A percentile compares a stretch with the other conserved stretches of the same genome.
These are phyloP conservation scores for Diorhabda carinulata DNA, from an alignment of 1,140 invertebrate genomes.

Conservation along the genomic window DNA sequence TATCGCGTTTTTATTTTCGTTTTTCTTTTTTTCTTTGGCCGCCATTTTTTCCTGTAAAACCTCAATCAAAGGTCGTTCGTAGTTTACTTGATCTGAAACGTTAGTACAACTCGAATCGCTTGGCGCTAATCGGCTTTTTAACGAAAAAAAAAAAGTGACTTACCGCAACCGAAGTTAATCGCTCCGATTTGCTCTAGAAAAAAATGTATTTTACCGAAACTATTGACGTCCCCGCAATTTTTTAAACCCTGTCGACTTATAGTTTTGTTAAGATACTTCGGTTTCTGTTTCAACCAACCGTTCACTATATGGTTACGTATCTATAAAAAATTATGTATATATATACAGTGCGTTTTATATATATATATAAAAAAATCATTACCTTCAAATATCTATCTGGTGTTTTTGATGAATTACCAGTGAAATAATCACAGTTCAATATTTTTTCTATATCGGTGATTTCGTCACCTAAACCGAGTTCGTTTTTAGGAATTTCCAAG, in stretches of 20 bases:
- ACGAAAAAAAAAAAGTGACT: conserved; percentile 26
- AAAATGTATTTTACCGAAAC: conserved; percentile 59
- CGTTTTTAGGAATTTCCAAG: conserved; percentile 47
- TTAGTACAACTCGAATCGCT: too few relatives aligned
- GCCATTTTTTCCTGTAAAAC: conserved; percentile 24
- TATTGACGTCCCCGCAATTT: conserved; percentile 63
- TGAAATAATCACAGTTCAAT: conserved; percentile 59
- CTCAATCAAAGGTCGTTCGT: conserved; percentile 44
- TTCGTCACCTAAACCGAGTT: conserved; percentile 46
- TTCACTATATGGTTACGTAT: conserved; percentile 61
- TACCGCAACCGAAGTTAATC: conserved; percentile 64
- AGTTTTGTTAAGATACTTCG: conserved; percentile 60
- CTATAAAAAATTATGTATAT: conserved; percentile 31
- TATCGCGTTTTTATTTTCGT: neutral
- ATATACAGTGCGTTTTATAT: neutral
- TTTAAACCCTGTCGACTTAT: conserved; percentile 56
- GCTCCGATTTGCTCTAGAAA: conserved; percentile 62
- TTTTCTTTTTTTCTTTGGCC: neutral
- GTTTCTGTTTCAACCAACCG: conserved; percentile 54
- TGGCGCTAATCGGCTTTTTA: too few relatives aligned
- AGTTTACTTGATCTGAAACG: conserved; percentile 45
- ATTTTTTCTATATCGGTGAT: conserved; percentile 56
- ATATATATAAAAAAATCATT: neutral
- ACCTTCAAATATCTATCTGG: conserved; percentile 57
- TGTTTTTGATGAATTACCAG: conserved; percentile 55